Evolutionary conservation across 1,140 invertebrate species (phyloP).

Genomic region (Dermatophagoides farinae): DNA sequence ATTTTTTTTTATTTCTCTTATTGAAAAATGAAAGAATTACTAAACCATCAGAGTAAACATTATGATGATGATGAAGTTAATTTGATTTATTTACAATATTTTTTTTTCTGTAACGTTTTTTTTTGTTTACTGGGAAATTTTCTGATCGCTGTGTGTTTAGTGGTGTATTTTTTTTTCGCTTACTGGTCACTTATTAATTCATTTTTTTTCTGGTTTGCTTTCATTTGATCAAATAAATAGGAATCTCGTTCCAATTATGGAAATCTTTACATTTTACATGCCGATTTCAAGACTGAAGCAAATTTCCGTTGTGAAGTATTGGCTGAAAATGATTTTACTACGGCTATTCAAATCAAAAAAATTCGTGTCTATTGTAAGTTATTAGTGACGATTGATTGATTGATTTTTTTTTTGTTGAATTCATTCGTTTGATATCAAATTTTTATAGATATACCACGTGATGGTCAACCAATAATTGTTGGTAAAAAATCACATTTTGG

Average conservation of each 20-base stretch:
- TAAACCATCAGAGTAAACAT: too few species aligned
- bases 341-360: conserved; percentile 41
- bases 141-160: too few species aligned
- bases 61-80: too few species aligned
- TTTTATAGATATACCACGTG: conserved; percentile 1
- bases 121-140: not conserved
- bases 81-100: not conserved
- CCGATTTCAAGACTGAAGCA: conserved; percentile 24
- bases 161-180: not conserved
- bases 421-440: too few species aligned
- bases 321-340: conserved; percentile 61
- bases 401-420: not conserved
- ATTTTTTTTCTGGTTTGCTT: not conserved
- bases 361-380: conserved; percentile 52
- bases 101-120: not conserved
- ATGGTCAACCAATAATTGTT: conserved; percentile 8
- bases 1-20: too few species aligned
- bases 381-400: not conserved
- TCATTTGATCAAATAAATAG: not conserved
- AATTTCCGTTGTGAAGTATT: conserved; percentile 55
- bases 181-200: not conserved
- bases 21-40: too few species aligned
- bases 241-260: conserved; percentile 14
- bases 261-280: conserved; percentile 16
- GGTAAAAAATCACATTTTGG: conserved; percentile 5